Conservation (phyloP, 2,888 invertebrate species). For the Euphydryas editha region DNA sequence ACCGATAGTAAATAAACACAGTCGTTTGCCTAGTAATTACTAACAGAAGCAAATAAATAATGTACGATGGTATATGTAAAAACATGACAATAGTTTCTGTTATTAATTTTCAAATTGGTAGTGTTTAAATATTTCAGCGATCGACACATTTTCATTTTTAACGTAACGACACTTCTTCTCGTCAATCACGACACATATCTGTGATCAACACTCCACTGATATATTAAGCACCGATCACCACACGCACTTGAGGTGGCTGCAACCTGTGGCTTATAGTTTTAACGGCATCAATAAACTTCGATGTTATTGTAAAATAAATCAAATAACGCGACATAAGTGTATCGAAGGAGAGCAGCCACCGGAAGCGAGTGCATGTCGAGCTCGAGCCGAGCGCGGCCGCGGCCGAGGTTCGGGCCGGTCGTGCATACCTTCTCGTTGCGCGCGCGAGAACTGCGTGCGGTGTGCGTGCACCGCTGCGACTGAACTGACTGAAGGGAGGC, state of each 20-base stretch:
- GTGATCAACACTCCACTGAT: conserved; percentile 28
- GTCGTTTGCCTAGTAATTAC: conserved; percentile 12
- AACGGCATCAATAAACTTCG: conserved; percentile 16
- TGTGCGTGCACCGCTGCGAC: conserved; percentile 83
- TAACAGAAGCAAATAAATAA: conserved; percentile 25
- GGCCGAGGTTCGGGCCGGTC: conserved; percentile 51
- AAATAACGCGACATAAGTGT: conserved; percentile 47
- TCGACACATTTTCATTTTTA: conserved; percentile 39
- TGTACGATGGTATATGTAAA: conserved; percentile 12
- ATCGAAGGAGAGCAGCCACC: conserved; percentile 71
- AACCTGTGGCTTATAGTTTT: conserved; percentile 13
- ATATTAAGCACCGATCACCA: conserved; percentile 21
- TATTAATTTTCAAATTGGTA: conserved; percentile 11
- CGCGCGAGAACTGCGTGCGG: conserved; percentile 84
- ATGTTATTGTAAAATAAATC: conserved; percentile 23
- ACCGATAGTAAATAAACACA: conserved; percentile 17
- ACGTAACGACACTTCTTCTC: conserved; percentile 4
- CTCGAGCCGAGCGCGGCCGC: conserved; percentile 47
- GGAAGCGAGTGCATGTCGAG: conserved; percentile 72
- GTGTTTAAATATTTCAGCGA: conserved; percentile 15
- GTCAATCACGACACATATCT: conserved; percentile 2
- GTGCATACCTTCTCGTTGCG: conserved; percentile 80
- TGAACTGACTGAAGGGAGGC: conserved; percentile 71
- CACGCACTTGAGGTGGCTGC: conserved; percentile 33
- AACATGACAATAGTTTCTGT: conserved; percentile 24